Conservation (phyloP, 2,888 invertebrate genomes). For the Aphrophora alni region DNA sequence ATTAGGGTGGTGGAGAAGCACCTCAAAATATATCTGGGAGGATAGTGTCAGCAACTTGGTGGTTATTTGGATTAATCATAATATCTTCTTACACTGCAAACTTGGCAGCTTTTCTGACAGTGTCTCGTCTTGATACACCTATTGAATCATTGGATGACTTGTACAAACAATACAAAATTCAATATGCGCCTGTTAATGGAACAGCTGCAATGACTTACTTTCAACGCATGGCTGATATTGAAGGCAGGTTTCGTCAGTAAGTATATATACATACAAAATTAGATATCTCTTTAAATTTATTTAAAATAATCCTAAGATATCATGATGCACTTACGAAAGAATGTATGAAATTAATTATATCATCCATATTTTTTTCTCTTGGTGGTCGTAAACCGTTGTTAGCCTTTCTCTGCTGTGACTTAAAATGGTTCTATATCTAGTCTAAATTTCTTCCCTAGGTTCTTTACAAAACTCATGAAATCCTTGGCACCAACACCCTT, state of each 20-base stretch:
- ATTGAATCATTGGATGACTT: constrained; percentile 94
- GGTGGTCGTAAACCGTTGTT: too few relatives aligned
- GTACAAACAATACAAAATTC: constrained; percentile 94
- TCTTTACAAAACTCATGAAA: too few relatives aligned
- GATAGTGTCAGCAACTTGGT: constrained; percentile 97
- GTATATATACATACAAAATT: too few relatives aligned
- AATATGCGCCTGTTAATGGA: constrained; percentile 90
- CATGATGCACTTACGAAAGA: too few relatives aligned
- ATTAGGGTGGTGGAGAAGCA: constrained; percentile 90
- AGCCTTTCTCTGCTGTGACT: too few relatives aligned
- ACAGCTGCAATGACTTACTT: constrained; percentile 94
- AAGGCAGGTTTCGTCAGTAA: constrained; percentile 92
- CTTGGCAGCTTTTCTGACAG: constrained; percentile 95
- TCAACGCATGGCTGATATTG: constrained; percentile 94
- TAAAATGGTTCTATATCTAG: too few relatives aligned
- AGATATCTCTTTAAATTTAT: too few relatives aligned
- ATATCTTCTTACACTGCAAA: constrained; percentile 99
- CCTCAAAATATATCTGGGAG: constrained; percentile 96
- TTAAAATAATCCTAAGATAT: too few relatives aligned
- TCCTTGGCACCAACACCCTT: too few relatives aligned
- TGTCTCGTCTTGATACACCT: constrained; percentile 89
- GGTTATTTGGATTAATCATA: constrained; percentile 98
- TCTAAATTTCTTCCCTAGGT: too few relatives aligned
- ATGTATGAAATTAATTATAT: too few relatives aligned
- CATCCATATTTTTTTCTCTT: too few relatives aligned